Base-by-base conservation (phyloP, 2,888 invertebrate species). In the Cantharis rustica region DNA sequence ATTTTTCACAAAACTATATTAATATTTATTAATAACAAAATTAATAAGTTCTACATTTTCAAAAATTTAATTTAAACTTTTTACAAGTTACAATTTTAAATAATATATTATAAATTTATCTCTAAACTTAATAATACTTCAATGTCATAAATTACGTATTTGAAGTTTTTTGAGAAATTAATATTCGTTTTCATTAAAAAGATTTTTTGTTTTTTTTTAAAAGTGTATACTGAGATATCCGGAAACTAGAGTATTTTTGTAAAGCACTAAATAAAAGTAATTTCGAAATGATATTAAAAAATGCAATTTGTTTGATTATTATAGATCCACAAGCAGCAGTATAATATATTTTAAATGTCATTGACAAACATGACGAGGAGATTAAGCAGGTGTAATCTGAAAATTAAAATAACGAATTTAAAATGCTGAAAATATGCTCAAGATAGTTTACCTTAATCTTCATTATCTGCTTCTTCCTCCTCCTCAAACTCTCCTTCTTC, bases 401-500 rank as follows among this genome's bases (percentile, higher is more conserved):
- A 47, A 47, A n/a, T 7, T 1, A 47, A 47, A n/a, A n/a, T 47
- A n/a, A 7, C n/a, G n/a, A 47, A 47, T 66, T 66, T 4, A 4
- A 20, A 20, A 64, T n/a, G 9, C 2, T 66, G n/a, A n/a, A 23
- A 66, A 66, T 66, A 20, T 23, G n/a, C 16, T 68, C 0, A 27
- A 47, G 10, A 66, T 16, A 17, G 11, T 68, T 78, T 80, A 83
- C 64, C 82, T 66, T 66, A 80, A 74, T 83, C 84, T 79, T 92
- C 93, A 83, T 93, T 93, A 86, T 93, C 93, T 83, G 91, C 93
- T 86, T 93, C 93, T 83, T 92, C 92, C 82, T 93, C 93, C 86
- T 94, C 95, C 84, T 95, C 95, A 87, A 94, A 95, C 88, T 95
- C 95, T 0, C 93, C 93, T 86, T 95, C 95, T 86, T 95, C 94